These are phyloP conservation scores for Ascaphus truei DNA, from an alignment of 2,113 vertebrate species.

Conservation along the genomic window DNA sequence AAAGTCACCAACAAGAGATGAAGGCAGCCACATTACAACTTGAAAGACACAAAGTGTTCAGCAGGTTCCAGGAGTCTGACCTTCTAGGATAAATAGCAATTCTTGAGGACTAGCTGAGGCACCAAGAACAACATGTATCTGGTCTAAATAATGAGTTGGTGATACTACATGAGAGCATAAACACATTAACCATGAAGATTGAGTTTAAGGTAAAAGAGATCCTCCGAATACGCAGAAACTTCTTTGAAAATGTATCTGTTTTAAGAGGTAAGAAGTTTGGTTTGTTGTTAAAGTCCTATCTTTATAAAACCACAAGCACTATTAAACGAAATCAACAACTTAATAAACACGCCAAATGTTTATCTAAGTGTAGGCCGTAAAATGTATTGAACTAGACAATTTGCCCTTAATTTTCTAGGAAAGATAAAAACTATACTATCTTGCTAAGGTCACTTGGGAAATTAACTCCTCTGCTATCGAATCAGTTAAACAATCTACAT, in stretches of 20 bases:
- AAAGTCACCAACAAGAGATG: slow-evolving; percentile 88
- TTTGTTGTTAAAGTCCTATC: slow-evolving; percentile 57
- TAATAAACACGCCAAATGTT: slow-evolving; percentile 70
- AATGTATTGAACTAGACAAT: slow-evolving; percentile 77
- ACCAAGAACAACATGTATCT: slow-evolving; percentile 88
- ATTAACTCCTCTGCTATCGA: slow-evolving; percentile 87
- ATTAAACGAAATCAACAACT: slow-evolving; percentile 87
- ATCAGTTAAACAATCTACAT: slow-evolving; percentile 67
- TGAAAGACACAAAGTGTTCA: slow-evolving; percentile 81
- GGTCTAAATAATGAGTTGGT: slow-evolving; percentile 91
- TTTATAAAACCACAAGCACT: slow-evolving; percentile 65
- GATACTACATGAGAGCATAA: slow-evolving; percentile 91
- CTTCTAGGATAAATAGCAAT: slow-evolving; percentile 80
- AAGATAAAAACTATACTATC: slow-evolving; percentile 87
- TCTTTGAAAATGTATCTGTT: no score
- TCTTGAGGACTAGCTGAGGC: slow-evolving; percentile 84
- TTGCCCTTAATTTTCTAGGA: slow-evolving; percentile 77
- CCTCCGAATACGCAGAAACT: slow-evolving; percentile 93
- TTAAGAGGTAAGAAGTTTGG: no score
- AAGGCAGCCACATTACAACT: slow-evolving; percentile 78
- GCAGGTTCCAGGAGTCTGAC: slow-evolving; percentile 85
- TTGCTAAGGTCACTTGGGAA: slow-evolving; percentile 90
- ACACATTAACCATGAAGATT: slow-evolving; percentile 89
- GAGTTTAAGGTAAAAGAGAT: slow-evolving; percentile 97
- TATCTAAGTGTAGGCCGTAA: slow-evolving; percentile 74